Base-by-base conservation (phyloP, 2,797 vertebrate genomes). In the Malurus splendens region DNA sequence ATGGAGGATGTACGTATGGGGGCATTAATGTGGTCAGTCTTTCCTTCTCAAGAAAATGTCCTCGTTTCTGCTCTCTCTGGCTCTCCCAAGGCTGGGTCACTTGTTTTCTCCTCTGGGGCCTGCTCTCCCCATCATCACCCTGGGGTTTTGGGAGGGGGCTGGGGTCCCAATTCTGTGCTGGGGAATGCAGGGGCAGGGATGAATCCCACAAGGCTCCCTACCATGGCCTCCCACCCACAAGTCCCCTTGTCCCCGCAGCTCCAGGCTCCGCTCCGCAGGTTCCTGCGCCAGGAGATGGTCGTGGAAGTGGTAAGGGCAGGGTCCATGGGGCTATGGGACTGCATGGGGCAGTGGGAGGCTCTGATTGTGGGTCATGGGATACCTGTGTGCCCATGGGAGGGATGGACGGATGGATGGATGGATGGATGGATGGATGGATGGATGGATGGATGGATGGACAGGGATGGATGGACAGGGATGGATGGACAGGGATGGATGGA, bases 281-380 rank as follows among this genome's bases (percentile, higher is more conserved):
- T 99, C 96, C 96, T 99, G 91, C 98, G 99, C 88, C 99, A 99
- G 95, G 99, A 99, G 97, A 99, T 99, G 98, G 99, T 99, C 48
- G 98, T 98, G 94, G 99, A 99, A 96, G 97, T 98, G 98, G 99
- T 99, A 98, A 98, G 98, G 93, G 41, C 2, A 0, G 5, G 33
- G 14, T 33, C 52, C 7, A 1, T 39, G n/a, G 65, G 73, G 30
- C 12, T 1, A 1, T 61, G 68, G 57, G 27, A 22, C 30, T 1
- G 8, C 10, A 9, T 9, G 24, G 71, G 70, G 71, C 59, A 41
- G n/a, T 19, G 70, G 47, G 39, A 54, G 48, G 52, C 44, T 65
- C 6, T 36, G 59, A 14, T 0, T 25, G 36, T 0, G 0, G 23
- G 33, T 48, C 9, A 2, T 38, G 52, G 65, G 36, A 3, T 22